Evolutionary conservation across 2,888 invertebrate species (phyloP), one percentile per base, ranked within the genome.

Genomic region (Eretmocerus hayati): DNA sequence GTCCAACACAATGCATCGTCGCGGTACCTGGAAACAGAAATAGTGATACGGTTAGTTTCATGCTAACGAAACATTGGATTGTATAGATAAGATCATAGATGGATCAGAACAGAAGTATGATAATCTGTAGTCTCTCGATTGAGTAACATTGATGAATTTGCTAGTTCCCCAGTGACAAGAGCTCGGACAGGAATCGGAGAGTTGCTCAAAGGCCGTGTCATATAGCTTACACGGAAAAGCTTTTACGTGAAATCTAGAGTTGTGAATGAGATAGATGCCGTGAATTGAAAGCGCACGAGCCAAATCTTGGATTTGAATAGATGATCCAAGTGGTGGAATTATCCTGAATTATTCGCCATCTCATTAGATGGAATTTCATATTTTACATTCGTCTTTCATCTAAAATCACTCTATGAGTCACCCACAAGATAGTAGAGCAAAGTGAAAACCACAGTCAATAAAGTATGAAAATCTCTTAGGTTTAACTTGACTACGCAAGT

Each of bases 1-100:
- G 88, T 84, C 90, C 90, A 90, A 74, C 90, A 90, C 41, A 90
- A 77, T 18, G 89, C 84, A 59, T 90, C 90, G 59, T 90, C 90
- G 57, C 90, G 83, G 73, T 90, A 90, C 76, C 90, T 90, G 83
- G 55, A 83, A 68, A 55, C 52, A 35, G 45, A 54, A 65, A 59
- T 59, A 55, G 72, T 26, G 13, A 11, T 15, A 26, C 26, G 11
- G 26, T 26, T 11, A 26, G 11, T n/a, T n/a, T n/a, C n/a, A n/a
- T n/a, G n/a, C n/a, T n/a, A 26, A 26, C 26, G 8, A 26, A 26
- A 11, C 1, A 11, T 26, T 26, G 6, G 26, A 9, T 26, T 11
- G 11, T 26, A 26, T 26, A 26, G 11, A 26, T 26, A n/a, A n/a
- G 26, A 26, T 26, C 6, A 26, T 15, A 46, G 26, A 21, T 18